Evolutionary conservation across 2,113 vertebrate species (phyloP).

Genomic region (Parus major): DNA sequence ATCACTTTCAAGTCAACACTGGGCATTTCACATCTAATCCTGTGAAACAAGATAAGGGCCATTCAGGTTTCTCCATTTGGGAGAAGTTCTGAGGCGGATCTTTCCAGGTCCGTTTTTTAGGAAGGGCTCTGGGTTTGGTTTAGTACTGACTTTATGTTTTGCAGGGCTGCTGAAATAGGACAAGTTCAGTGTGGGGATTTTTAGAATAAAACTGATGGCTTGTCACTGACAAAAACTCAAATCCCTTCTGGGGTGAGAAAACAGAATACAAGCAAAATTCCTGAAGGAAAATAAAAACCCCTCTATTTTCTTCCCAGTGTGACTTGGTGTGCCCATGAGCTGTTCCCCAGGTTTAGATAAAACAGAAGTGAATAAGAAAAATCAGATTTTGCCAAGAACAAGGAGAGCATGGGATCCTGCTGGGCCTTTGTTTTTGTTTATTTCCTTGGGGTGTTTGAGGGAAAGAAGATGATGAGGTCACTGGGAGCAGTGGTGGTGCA

Average conservation of each 20-base stretch:
- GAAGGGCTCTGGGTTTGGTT: not conserved
- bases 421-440: not conserved
- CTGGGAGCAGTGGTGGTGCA: fast-evolving
- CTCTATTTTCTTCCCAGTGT: not conserved
- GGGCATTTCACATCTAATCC: not conserved
- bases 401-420: not conserved
- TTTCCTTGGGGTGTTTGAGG: not conserved
- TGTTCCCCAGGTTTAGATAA: not conserved
- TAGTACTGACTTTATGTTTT: not conserved
- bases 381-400: not conserved
- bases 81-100: not conserved
- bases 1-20: not conserved
- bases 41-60: not conserved
- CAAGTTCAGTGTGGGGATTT: not conserved
- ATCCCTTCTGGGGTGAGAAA: not conserved
- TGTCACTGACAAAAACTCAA: not conserved
- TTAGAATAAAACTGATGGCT: not conserved
- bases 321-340: fast-evolving
- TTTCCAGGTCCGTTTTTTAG: not conserved
- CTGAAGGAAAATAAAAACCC: not conserved
- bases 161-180: not conserved
- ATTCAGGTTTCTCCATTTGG: not conserved
- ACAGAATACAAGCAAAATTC: not conserved
- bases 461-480: not conserved
- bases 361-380: not conserved